Evolutionary conservation across 2,888 invertebrate genomes (phyloP), one percentile per base, ranked within the genome.

Genomic region (Chrysodeixis includens): DNA sequence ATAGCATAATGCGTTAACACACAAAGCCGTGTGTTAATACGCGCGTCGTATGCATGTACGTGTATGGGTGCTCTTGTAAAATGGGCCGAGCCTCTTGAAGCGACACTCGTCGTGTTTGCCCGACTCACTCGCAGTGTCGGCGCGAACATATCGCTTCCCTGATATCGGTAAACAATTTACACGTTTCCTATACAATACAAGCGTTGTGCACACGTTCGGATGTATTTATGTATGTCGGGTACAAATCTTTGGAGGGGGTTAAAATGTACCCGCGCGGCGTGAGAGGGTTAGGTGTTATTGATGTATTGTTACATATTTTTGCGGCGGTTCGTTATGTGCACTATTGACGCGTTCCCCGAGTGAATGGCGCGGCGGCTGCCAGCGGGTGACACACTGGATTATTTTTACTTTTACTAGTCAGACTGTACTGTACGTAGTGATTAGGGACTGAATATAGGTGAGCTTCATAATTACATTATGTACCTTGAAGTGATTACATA

Each of bases 161-260:
- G 83, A 79, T 85, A 87, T 87, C 86, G 84, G 85, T 79, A 86
- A 87, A 87, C 87, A 87, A 84, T 87, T 85, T 84, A 83, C 86
- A 85, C 84, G 82, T 85, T 82, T 77, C 75, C 79, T 81, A 80
- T 72, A 82, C 74, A 79, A 74, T 71, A 79, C 71, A 64, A 70
- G 71, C 69, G 69, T 64, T 71, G 74, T 75, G 71, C 78, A 74
- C 69, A 78, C 74, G 62, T 66, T 61, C 55, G 64, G 70, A 66
- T 72, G 71, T 72, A 74, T 79, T 81, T 81, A 73, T 76, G 66
- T 73, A 67, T 54, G 76, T 72, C 65, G 65, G 70, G 76, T 66
- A 76, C 79, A 79, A 81, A 79, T 79, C 79, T 81, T 76, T 32
- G 67, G 73, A 67, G 76, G 79, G 82, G 80, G 83, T 72, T 72